Evolutionary conservation across 2,888 invertebrate genomes (phyloP), one percentile per base, ranked within the genome.

Genomic region (Hirtodrosophila trivittata): DNA sequence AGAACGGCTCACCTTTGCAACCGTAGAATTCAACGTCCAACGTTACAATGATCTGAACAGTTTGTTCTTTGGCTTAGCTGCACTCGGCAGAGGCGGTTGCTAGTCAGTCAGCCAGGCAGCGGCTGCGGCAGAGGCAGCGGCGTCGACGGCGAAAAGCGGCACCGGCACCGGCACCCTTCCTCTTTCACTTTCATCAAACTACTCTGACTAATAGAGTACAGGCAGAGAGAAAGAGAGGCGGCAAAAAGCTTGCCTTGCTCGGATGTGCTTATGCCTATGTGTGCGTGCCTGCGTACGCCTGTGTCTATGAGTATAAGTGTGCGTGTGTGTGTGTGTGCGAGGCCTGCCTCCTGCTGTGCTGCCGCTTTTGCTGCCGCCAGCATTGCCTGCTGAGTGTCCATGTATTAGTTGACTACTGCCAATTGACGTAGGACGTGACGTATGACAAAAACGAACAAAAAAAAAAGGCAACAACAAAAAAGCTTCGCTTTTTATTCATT

Each of bases 1-100:
- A 77, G 82, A 80, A 77, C 85, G 77, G 86, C 82, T 82, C 82
- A 82, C 82, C 82, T 83, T 89, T 86, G 88, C 90, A 89, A 90
- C 90, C 90, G 90, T 86, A 89, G 89, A 89, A 90, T 89, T 89
- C 90, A 90, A 90, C 91, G 90, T 89, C 88, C 89, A 89, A 90
- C 90, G 89, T 82, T 89, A 90, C 89, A 90, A 90, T 90, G 90
- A 90, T 89, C 88, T 85, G 76, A 87, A 87, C 86, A 80, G 70
- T 70, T 65, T 86, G 77, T 89, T 88, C 78, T 87, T 83, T 75
- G 63, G 50, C 66, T 77, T 52, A 77, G 75, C 75, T 81, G 77
- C 80, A 81, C 71, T 74, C 68, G 70, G 50, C 62, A 32, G 63
- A 51, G 38, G 33, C 45, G 21, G n/a, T 9, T 28, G 28, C 35